phyloP scores from a whole-genome alignment of 2,113 vertebrate species.

The Pelecanus crispus region DNA sequence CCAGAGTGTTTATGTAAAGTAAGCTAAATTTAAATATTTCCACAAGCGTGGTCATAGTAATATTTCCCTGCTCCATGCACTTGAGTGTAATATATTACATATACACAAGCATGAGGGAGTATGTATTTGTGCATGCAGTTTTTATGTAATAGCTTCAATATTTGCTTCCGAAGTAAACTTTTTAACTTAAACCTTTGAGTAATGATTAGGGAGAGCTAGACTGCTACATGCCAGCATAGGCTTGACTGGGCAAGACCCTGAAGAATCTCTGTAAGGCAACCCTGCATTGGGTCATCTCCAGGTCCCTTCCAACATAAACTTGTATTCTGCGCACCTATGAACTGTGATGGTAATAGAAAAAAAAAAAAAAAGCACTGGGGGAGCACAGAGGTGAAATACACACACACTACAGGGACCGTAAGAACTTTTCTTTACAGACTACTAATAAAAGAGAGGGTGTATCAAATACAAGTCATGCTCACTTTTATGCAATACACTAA shows the following conservation, averaged over 20 bases:
- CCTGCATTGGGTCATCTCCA: neutral
- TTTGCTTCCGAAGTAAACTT: neutral
- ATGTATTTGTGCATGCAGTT: neutral
- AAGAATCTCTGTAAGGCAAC: neutral
- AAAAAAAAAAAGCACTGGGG: neutral
- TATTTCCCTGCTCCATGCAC: neutral
- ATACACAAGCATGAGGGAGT: neutral
- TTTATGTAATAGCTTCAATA: neutral
- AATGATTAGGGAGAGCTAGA: neutral
- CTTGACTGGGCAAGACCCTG: neutral
- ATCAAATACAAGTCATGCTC: neutral
- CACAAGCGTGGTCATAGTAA: neutral
- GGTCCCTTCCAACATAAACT: neutral
- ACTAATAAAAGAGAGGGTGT: neutral
- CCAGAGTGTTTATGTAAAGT: conserved; percentile 42
- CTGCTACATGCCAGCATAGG: neutral
- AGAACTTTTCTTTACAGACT: neutral
- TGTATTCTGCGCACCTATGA: neutral
- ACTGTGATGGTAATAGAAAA: neutral
- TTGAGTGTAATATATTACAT: neutral
- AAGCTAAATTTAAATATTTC: conserved; percentile 59
- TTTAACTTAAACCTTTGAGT: neutral
- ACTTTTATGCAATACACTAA: neutral
- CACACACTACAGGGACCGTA: accelerated
- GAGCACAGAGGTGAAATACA: neutral